Evolutionary conservation across 2,113 vertebrate genomes (phyloP).

Genomic region (Passer domesticus): DNA sequence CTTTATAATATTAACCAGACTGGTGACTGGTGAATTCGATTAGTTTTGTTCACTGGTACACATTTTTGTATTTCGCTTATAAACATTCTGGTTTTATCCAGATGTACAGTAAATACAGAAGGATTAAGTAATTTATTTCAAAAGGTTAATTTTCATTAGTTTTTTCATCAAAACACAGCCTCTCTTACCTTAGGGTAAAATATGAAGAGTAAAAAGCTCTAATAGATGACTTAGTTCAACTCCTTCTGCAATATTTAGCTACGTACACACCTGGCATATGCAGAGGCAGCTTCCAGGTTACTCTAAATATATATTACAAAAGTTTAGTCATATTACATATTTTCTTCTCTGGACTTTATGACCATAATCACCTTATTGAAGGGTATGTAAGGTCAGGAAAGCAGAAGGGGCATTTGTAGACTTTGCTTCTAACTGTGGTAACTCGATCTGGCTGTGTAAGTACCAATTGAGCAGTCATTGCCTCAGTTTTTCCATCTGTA

Average conservation of each 20-base stretch:
- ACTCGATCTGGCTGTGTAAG: not conserved
- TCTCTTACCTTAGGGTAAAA: not conserved
- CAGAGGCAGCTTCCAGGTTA: not conserved
- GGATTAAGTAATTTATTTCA: not conserved
- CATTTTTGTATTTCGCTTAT: not conserved
- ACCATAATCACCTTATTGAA: not conserved
- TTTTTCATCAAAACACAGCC: not conserved
- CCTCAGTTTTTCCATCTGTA: slow-evolving; percentile 41
- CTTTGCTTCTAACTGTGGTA: slow-evolving; percentile 14
- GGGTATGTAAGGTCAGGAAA: slow-evolving; percentile 15
- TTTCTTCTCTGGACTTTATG: not conserved
- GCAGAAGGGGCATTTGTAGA: slow-evolving; percentile 3
- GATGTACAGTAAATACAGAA: slow-evolving; percentile 10
- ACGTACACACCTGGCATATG: not conserved
- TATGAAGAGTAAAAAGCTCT: not conserved
- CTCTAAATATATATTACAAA: not conserved
- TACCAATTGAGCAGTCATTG: not conserved
- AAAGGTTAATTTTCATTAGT: slow-evolving; percentile 34
- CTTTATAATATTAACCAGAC: slow-evolving; percentile 61
- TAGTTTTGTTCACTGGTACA: slow-evolving; percentile 27
- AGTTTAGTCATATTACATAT: not conserved
- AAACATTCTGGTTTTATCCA: slow-evolving; percentile 12
- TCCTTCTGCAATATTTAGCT: not conserved
- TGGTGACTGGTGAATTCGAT: slow-evolving; percentile 45
- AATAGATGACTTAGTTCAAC: not conserved